Base-by-base conservation (phyloP, 1,140 invertebrate genomes). In the Drosophila pseudoananassae region DNA sequence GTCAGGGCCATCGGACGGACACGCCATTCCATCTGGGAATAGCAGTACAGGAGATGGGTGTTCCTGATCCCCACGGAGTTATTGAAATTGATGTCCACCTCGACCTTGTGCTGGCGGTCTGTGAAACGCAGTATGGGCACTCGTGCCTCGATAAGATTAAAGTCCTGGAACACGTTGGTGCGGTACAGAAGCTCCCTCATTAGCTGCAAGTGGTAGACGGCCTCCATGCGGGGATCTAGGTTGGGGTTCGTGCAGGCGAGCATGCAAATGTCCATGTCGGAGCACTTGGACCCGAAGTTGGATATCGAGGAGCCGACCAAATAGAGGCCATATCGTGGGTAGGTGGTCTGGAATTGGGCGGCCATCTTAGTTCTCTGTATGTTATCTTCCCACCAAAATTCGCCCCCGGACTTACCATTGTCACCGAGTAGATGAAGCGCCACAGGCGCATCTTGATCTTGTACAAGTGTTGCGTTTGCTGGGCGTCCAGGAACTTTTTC, bases 61-160 rank as follows among this genome's bases (percentile, higher is more conserved):
- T 99, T 99, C 8, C 96, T 93, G 71, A 99, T 98, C 23, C 98
- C 98, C 17, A 99, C 98, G 25, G 95, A 94, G 92, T 99, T 99
- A 92, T 99, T 99, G 88, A 98, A 98, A 93, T 99, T 99, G 8
- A 99, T 93, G 93, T 99, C 98, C 31, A 99, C 96, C 91, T 98
- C 97, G 29, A 99, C 93, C 38, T 95, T 94, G 78, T 94, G 93
- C 10, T 92, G 92, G 4, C 92, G 92, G 92, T 98, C 97, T 50
- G 93, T 93, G 90, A 98, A 98, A 91, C 97, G 98, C 38, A 99
- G 92, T 69, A 99, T 98, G 5, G 98, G 98, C 58, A 99, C 98
- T 93, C 98, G 98, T 20, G 98, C 98, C 89, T 96, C 94, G 74
- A 99, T 99, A 58, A 99, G 91, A 85, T 97, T 95, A 14, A 96